Conservation (phyloP, 2,113 vertebrate genomes). For the Arvicanthis niloticus region DNA sequence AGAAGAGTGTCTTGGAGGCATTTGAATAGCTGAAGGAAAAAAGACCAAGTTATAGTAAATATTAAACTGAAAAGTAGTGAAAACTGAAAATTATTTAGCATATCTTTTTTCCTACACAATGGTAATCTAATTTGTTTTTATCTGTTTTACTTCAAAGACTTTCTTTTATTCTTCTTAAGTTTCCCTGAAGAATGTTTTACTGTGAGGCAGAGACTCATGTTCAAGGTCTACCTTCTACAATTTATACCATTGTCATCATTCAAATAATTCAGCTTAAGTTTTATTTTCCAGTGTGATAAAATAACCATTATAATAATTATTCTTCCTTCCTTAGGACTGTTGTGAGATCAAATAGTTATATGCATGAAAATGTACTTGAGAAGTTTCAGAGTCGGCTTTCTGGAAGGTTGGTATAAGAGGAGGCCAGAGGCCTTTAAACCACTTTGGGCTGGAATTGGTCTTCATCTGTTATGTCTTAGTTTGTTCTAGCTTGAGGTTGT, state of each 20-base stretch:
- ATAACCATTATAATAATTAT: conserved; percentile 8
- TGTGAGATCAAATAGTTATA: conserved; percentile 43
- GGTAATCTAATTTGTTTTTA: conserved; percentile 44
- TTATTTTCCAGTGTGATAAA: conserved; percentile 43
- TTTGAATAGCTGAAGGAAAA: conserved; percentile 40
- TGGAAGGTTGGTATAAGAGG: conserved; percentile 32
- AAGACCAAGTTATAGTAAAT: not conserved
- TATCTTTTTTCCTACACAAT: conserved; percentile 52
- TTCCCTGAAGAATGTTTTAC: conserved; percentile 47
- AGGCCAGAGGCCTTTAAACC: not conserved
- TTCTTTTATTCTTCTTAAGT: conserved; percentile 60
- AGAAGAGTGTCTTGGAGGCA: not conserved
- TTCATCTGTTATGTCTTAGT: not conserved
- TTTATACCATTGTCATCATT: not conserved
- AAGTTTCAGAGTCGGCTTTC: conserved; percentile 77
- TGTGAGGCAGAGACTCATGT: not conserved
- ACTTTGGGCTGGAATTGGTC: not conserved
- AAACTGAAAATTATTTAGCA: conserved; percentile 58
- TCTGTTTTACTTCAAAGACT: not conserved
- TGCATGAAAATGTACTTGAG: not conserved
- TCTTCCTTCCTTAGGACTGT: conserved; percentile 19
- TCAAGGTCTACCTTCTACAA: conserved; percentile 29
- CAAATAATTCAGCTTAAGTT: not conserved
- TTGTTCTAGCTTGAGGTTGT: not conserved
- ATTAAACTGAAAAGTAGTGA: conserved; percentile 27